Evolutionary conservation across 2,888 invertebrate species (phyloP).

Genomic region (Tipula lateralis): DNA sequence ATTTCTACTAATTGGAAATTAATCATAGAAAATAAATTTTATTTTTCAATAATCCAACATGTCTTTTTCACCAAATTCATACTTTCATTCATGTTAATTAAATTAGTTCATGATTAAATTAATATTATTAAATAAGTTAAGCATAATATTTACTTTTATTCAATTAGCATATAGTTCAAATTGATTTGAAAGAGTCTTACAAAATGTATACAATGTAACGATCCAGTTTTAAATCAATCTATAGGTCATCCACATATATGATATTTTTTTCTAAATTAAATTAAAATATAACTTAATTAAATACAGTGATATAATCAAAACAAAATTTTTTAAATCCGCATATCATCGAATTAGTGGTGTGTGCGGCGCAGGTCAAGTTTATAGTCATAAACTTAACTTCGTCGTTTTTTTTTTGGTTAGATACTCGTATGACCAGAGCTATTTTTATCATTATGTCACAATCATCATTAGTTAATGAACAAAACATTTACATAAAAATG

Average conservation of each 20-base stretch:
- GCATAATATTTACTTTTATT: background rate
- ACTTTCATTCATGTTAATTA: background rate
- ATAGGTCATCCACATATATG: background rate
- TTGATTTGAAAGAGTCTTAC: background rate
- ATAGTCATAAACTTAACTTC: background rate
- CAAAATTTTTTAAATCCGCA: background rate
- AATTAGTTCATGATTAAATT: background rate
- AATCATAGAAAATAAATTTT: background rate
- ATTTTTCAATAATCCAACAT: background rate
- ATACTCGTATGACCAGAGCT: background rate
- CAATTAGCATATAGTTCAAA: background rate
- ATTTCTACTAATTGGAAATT: background rate
- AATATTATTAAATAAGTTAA: background rate
- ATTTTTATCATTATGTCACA: background rate
- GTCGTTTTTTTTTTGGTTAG: background rate
- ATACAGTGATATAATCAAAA: background rate
- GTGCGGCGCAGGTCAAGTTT: background rate
- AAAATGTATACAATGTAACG: background rate
- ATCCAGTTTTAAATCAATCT: background rate
- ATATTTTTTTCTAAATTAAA: background rate
- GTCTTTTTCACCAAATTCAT: background rate
- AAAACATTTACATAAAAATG: background rate
- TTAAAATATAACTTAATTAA: background rate
- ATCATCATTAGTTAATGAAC: background rate
- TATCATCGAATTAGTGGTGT: background rate